These are phyloP conservation scores for Machimus rusticus DNA, from an alignment of 2,888 invertebrate genomes.

Conservation along the genomic window DNA sequence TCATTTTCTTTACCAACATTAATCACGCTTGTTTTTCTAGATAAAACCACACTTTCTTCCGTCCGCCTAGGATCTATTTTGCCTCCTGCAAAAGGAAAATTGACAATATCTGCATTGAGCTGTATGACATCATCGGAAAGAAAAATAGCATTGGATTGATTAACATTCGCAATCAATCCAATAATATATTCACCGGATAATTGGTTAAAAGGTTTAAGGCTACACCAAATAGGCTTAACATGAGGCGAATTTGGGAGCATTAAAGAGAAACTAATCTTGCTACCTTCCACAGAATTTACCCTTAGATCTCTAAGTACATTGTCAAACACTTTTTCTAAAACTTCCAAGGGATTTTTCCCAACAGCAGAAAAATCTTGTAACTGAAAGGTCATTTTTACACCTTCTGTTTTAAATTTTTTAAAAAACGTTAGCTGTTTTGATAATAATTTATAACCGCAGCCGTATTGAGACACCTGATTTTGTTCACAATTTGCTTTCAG, in stretches of 20 bases:
- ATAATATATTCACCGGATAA: no score
- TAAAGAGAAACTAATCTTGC: neutral
- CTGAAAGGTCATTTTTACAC: neutral
- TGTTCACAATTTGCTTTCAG: neutral
- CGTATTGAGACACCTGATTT: neutral
- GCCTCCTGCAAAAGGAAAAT: slow-evolving; percentile 1
- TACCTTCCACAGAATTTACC: neutral
- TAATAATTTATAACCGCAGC: neutral
- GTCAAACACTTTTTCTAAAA: neutral
- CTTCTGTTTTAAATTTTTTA: neutral
- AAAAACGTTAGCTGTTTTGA: neutral
- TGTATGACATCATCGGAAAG: neutral
- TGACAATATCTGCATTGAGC: slow-evolving; percentile 8
- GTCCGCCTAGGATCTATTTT: neutral
- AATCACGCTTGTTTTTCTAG: no score
- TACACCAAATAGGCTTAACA: neutral
- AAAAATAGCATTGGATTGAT: no score
- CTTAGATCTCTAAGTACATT: neutral
- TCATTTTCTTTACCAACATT: slow-evolving; percentile 11
- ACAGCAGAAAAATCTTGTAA: neutral
- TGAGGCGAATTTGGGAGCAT: neutral
- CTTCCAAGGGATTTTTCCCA: neutral
- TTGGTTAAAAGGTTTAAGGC: neutral
- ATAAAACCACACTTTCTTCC: neutral
- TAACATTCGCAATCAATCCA: no score